phyloP scores from a whole-genome alignment of 92 coral and sea anemone genomes.

The Palythoa heliodiscus region DNA sequence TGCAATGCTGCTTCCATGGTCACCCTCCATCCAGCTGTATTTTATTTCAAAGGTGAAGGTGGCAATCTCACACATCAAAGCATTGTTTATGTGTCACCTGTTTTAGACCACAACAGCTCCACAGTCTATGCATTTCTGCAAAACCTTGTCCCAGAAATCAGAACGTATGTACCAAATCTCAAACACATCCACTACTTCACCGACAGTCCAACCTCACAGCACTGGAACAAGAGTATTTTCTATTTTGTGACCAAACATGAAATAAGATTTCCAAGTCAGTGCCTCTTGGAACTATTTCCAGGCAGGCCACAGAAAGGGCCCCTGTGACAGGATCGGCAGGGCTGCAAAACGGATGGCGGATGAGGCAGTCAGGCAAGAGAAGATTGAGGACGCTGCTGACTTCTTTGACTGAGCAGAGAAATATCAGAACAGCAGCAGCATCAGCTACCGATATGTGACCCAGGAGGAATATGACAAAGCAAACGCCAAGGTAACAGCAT shows the following conservation, averaged over 20 bases:
- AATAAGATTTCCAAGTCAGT: constrained; percentile 35
- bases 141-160: constrained; percentile 40
- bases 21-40: constrained; percentile 59
- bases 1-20: constrained; percentile 63
- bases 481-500: constrained; percentile 16
- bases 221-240: constrained; percentile 61
- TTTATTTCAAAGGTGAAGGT: constrained; percentile 29
- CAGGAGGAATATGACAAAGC: constrained; percentile 37
- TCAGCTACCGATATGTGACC: constrained; percentile 22
- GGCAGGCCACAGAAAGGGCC: constrained; percentile 59
- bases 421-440: constrained; percentile 34
- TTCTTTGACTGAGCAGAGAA: constrained; percentile 42
- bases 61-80: constrained; percentile 48
- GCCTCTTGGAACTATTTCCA: constrained; percentile 60
- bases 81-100: constrained; percentile 51
- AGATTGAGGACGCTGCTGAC: constrained; percentile 47
- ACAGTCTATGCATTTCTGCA: constrained; percentile 46
- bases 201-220: constrained; percentile 58
- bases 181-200: constrained; percentile 53
- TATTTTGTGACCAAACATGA: constrained; percentile 32
- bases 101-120: constrained; percentile 43
- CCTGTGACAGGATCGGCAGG: constrained; percentile 62
- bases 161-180: constrained; percentile 9
- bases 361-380: constrained; percentile 49
- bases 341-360: constrained; percentile 56